Evolutionary conservation across 2,113 vertebrate genomes (phyloP).

Genomic region (Hippolais icterina): DNA sequence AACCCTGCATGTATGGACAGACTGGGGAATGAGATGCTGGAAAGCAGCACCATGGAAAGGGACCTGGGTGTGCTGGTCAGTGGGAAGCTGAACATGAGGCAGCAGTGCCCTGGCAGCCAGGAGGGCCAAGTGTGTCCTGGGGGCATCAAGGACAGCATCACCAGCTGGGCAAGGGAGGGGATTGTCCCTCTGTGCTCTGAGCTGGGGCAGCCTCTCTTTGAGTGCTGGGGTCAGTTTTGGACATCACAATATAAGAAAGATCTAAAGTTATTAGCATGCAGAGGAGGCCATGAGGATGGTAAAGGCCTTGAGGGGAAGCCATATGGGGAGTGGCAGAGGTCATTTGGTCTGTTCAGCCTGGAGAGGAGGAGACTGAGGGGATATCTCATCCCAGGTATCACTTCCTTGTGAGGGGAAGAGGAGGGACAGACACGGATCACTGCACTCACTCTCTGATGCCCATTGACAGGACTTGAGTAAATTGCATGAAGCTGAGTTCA

Average conservation of each 20-base stretch:
- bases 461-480: neutral
- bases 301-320: neutral
- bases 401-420: neutral
- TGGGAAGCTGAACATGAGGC: neutral
- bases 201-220: accelerated
- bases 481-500: neutral
- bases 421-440: neutral
- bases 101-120: neutral
- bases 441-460: neutral
- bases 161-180: accelerated
- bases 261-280: neutral
- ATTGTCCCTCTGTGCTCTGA: neutral
- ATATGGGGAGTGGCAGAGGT: neutral
- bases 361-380: neutral
- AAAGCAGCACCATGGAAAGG: accelerated
- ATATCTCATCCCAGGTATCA: neutral
- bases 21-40: neutral
- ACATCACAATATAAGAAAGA: neutral
- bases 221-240: neutral
- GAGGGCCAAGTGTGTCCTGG: accelerated
- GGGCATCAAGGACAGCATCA: accelerated
- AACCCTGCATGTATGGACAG: neutral
- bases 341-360: neutral
- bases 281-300: neutral
- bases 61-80: neutral